phyloP scores from a whole-genome alignment of 2,888 invertebrate species.

The Lacanobia oleracea region DNA sequence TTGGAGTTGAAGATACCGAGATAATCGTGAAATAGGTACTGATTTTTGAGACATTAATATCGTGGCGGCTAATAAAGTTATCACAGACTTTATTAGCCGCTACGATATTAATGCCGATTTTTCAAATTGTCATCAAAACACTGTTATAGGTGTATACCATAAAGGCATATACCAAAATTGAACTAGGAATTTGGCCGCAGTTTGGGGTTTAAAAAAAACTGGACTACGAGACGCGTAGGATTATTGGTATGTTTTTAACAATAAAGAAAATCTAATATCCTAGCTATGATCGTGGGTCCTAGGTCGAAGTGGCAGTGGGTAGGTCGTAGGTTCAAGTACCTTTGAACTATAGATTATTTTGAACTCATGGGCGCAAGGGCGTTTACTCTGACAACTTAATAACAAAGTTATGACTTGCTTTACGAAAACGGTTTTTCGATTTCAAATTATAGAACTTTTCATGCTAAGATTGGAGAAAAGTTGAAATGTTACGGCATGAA shows the following conservation, averaged over 20 bases:
- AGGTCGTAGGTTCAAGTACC: constrained; percentile 53
- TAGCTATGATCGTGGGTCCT: constrained; percentile 6
- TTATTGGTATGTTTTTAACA: neutral
- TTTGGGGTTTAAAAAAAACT: too few species aligned
- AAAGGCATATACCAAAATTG: too few species aligned
- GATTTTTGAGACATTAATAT: too few species aligned
- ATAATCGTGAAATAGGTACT: too few species aligned
- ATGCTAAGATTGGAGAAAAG: neutral
- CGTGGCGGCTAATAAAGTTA: too few species aligned
- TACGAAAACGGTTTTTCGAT: constrained; percentile 5
- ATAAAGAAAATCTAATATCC: neutral
- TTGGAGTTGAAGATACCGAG: too few species aligned
- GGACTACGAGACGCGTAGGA: too few species aligned
- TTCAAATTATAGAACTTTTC: neutral
- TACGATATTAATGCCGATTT: too few species aligned
- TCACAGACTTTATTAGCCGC: too few species aligned
- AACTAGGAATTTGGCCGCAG: too few species aligned
- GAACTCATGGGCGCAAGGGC: constrained; percentile 41
- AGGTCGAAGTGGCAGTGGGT: constrained; percentile 10
- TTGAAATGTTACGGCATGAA: neutral
- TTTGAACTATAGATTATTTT: constrained; percentile 48
- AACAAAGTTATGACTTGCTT: constrained; percentile 7
- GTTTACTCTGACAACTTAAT: constrained; percentile 28
- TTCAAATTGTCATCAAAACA: too few species aligned
- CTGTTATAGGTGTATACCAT: too few species aligned